These are phyloP conservation scores for Channa striata DNA, from an alignment of 2,797 vertebrate species.

Conservation along the genomic window DNA sequence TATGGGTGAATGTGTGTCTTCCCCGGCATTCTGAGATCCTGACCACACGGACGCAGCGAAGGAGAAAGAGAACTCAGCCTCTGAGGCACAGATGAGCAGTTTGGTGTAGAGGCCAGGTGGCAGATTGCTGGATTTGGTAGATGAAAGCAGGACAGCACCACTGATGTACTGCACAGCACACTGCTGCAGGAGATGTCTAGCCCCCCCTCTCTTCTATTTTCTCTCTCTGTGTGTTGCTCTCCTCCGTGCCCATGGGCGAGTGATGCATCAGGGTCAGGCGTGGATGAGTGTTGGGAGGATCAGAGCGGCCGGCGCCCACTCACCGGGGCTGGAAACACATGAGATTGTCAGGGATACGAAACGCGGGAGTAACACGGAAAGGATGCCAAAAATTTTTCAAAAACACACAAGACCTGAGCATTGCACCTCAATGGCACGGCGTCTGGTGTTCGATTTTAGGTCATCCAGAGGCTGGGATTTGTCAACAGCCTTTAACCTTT, in stretches of 20 bases:
- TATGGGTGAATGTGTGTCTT: constrained; percentile 16
- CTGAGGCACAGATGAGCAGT: constrained; percentile 56
- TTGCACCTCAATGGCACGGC: neutral
- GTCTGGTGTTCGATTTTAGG: constrained; percentile 11
- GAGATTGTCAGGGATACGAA: constrained; percentile 44
- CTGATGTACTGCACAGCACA: constrained; percentile 67
- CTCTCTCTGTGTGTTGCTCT: constrained; percentile 54
- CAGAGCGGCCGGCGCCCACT: constrained; percentile 70
- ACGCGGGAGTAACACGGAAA: constrained; percentile 2
- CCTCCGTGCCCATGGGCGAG: constrained; percentile 65
- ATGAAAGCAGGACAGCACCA: constrained; percentile 75
- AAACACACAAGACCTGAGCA: neutral
- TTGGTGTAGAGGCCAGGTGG: constrained; percentile 72
- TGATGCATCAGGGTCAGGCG: constrained; percentile 77
- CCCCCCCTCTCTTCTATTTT: constrained; percentile 56
- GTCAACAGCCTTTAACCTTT: constrained; percentile 34
- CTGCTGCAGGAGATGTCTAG: constrained; percentile 67
- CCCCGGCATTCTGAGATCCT: constrained; percentile 25
- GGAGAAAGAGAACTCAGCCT: constrained; percentile 32
- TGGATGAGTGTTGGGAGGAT: constrained; percentile 69
- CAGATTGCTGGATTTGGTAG: constrained; percentile 70
- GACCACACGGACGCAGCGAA: constrained; percentile 35
- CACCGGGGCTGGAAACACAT: constrained; percentile 36
- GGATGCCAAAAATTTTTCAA: neutral
- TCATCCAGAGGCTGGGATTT: neutral